Evolutionary conservation across 2,113 vertebrate genomes (phyloP), one percentile per base, ranked within the genome.

Genomic region (Prinia subflava): DNA sequence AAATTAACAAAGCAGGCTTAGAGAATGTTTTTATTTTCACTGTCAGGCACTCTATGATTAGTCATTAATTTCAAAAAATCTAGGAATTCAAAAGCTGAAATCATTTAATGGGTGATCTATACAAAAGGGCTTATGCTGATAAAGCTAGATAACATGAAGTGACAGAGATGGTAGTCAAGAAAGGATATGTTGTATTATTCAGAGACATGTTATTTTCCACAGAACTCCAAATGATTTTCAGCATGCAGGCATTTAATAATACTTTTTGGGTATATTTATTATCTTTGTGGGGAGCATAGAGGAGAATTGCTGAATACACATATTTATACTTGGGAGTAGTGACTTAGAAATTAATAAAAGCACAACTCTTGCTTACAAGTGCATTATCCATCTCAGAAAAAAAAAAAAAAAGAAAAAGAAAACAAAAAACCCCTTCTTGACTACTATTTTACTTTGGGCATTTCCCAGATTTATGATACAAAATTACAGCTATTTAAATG

Each of bases 231-330:
- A 84, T 18, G 6, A 0, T 41, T 85, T 87, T 46, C 19, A 82
- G 5, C 4, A 13, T 56, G 9, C 4, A 52, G 17, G 5, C 30
- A 52, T 81, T 92, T 73, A 87, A 56, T 73, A 68, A 73, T 22
- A 13, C 2, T 7, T 60, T 70, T 55, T 52, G 13, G 4, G 27
- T 28, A 78, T 63, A 41, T 37, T 37, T 44, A 62, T 17, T 59
- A 31, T 49, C 3, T 79, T 65, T 18, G 10, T 2, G 3, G 4
- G 3, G 7, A 75, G 8, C 1, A 0, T 21, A 9, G 10, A 49
- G 9, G 27, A 60, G 17, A 25, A 37, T 47, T 90, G 59, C 12
- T 88, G 46, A 90, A 90, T 31, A 30, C 31, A 68, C 1, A 9
- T 37, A 24, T 47, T 53, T 57, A 62, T 77, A 39, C 4, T 37